Conservation (phyloP, 2,113 vertebrate genomes). For the Pseudorectes ferrugineus region DNA sequence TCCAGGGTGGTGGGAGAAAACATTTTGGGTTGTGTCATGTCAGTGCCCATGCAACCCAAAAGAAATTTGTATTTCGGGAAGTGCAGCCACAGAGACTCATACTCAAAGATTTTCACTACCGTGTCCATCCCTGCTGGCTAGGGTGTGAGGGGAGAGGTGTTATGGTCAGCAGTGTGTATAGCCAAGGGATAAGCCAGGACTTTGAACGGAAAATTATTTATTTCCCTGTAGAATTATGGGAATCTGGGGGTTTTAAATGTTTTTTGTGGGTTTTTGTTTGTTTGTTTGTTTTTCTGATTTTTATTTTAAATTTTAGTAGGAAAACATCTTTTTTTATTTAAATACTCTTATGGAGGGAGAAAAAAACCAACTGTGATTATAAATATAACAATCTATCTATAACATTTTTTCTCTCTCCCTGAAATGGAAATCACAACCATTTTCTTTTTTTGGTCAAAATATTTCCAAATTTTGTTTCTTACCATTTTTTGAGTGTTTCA, state of each 20-base stretch:
- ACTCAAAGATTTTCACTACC: background rate
- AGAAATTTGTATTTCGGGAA: fast-evolving
- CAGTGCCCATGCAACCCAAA: fast-evolving
- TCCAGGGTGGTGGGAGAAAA: background rate
- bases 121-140: background rate
- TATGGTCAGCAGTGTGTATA: background rate
- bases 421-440: background rate
- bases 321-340: background rate
- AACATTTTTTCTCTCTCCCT: background rate
- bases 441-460: background rate
- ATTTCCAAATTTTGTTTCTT: background rate
- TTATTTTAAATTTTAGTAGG: background rate
- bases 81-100: fast-evolving
- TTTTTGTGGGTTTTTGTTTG: too few species aligned
- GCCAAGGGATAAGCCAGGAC: fast-evolving
- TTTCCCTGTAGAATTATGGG: background rate
- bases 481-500: background rate
- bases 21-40: background rate
- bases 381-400: background rate
- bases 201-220: background rate
- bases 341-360: background rate
- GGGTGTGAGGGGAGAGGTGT: too few species aligned
- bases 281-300: background rate
- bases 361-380: background rate
- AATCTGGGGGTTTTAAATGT: fast-evolving